Evolutionary conservation across 2,113 vertebrate genomes (phyloP).

Genomic region (Lophius piscatorius): DNA sequence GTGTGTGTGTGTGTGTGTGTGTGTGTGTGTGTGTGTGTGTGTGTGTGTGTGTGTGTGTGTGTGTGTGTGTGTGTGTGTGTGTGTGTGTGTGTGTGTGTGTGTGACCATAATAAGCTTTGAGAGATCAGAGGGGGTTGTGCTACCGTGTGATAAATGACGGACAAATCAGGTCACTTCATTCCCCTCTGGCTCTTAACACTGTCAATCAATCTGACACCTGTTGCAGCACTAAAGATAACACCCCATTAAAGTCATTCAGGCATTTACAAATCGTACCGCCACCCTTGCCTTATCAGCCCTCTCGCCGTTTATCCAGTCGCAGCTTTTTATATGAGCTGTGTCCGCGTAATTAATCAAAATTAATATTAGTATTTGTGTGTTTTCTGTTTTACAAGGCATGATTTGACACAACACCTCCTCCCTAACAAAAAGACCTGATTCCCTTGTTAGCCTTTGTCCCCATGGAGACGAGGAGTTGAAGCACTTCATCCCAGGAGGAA

Average conservation of each 20-base stretch:
- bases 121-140: conserved; percentile 71
- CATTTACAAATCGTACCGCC: not conserved
- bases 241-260: not conserved
- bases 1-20: no score
- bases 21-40: no score
- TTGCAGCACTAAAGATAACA: not conserved
- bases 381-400: not conserved
- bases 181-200: conserved; percentile 18
- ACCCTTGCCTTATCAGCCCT: no score
- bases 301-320: no score
- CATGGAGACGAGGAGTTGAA: conserved; percentile 61
- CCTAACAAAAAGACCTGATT: not conserved
- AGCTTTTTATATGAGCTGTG: not conserved
- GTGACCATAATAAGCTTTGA: conserved; percentile 67
- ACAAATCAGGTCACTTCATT: conserved; percentile 50
- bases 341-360: no score
- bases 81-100: conserved; percentile 18
- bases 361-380: not conserved
- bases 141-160: conserved; percentile 74
- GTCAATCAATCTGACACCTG: conserved; percentile 11
- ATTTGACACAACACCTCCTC: no score
- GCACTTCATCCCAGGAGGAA: conserved; percentile 9
- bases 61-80: conserved; percentile 16
- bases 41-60: no score
- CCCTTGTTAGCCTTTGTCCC: conserved; percentile 35